Base-by-base conservation (phyloP, 2,888 invertebrate species). In the Troides helena region DNA sequence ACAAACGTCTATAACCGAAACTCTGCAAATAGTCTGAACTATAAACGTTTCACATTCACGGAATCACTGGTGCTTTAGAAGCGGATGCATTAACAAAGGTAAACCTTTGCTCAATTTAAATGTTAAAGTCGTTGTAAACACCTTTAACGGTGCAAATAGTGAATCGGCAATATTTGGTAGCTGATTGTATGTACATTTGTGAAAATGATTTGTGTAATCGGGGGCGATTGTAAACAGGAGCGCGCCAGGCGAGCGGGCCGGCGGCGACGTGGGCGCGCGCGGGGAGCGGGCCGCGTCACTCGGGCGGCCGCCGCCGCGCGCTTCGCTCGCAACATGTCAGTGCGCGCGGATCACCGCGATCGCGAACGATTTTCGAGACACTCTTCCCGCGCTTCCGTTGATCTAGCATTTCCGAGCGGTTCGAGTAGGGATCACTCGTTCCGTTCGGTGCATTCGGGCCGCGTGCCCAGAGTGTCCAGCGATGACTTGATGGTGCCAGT, bases 291-390 rank as follows among this genome's bases (percentile, higher is more conserved):
- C 7, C 76, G 79, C 89, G 92, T 83, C 92, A 91, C 86, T 90
- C 86, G 89, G 84, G 90, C 91, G 91, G 89, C 86, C 84, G 90
- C 85, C 84, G 88, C 88, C 91, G 89, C 87, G 88, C 89, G 89
- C 86, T 86, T 81, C 86, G 88, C 88, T 85, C 90, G 90, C 85
- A 86, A 85, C 81, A 92, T 92, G 92, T 92, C 92, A 81, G 91
- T 91, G 81, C 92, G 92, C 79, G 89, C 85, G 80, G 90, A 91
- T 74, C 89, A 87, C 67, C 90, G 91, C 76, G 92, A 91, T 76
- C 90, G 92, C 74, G 92, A 92, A 76, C 86, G 91, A 77, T 92
- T 92, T 77, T 89, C 92, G 78, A 83, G 92, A 78, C 91, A 92
- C 76, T 92, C 92, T 81, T 92, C 92, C 78, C 92, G 92, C 84